phyloP scores from a whole-genome alignment of 2,797 vertebrate genomes.

The Peromyscus melanophrys region DNA sequence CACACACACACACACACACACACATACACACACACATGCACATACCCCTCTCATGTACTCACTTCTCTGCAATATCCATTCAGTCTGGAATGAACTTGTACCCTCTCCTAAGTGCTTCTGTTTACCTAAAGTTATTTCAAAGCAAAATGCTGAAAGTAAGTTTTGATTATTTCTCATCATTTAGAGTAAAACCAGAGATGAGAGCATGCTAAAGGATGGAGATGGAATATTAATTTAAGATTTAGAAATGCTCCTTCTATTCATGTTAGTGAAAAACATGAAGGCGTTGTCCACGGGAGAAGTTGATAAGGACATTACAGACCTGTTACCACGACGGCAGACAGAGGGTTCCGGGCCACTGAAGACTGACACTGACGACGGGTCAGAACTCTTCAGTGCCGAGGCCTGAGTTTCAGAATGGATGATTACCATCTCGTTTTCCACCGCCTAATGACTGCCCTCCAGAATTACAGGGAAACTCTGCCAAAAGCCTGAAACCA shows the following conservation, averaged over 20 bases:
- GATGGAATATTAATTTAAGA: neutral
- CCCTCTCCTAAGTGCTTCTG: neutral
- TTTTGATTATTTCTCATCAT: neutral
- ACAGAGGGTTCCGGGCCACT: neutral
- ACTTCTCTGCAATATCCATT: neutral
- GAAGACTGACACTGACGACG: neutral
- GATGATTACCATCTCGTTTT: neutral
- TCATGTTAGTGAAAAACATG: neutral
- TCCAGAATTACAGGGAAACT: neutral
- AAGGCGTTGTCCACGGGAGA: neutral
- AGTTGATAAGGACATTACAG: neutral
- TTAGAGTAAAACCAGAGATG: neutral
- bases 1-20: neutral
- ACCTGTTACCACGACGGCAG: neutral
- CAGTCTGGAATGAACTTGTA: neutral
- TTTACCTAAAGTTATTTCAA: slow-evolving; percentile 20
- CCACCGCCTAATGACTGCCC: neutral
- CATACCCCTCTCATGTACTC: neutral
- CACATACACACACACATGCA: neutral
- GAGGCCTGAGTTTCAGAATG: neutral
- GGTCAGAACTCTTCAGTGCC: neutral
- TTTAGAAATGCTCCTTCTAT: neutral
- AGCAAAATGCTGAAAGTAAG: neutral
- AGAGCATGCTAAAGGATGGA: neutral
- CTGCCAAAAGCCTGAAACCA: neutral